A percentile compares a stretch with the other conserved stretches of the same genome.
These are phyloP conservation scores for Brachylomia viminalis DNA, from an alignment of 2,888 invertebrate species.

Conservation along the genomic window DNA sequence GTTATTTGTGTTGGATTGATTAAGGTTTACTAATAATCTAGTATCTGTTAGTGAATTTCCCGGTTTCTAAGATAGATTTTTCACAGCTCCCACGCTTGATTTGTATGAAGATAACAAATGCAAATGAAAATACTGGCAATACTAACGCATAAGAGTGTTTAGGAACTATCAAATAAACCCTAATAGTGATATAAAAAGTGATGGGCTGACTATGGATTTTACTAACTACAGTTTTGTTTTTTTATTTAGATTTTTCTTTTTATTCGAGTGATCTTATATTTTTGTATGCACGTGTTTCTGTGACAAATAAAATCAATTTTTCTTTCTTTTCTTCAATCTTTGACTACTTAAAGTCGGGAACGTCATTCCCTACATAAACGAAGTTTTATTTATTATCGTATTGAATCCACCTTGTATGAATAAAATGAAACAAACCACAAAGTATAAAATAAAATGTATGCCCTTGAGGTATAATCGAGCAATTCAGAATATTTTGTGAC, in stretches of 20 bases:
- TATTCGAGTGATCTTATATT: too few relatives aligned
- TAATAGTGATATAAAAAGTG: too few relatives aligned
- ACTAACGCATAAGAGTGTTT: background rate
- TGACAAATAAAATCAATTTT: too few relatives aligned
- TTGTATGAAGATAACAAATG: too few relatives aligned
- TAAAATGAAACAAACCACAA: background rate
- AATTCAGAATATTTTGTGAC: conserved; percentile 1
- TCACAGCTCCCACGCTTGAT: background rate
- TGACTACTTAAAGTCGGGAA: too few relatives aligned
- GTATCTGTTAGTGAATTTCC: background rate
- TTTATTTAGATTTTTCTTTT: too few relatives aligned
- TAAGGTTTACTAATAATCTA: background rate
- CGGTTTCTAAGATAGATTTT: background rate
- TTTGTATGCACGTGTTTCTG: too few relatives aligned
- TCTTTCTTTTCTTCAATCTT: too few relatives aligned
- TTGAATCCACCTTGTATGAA: background rate
- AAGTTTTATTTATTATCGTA: background rate
- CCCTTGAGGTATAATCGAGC: background rate
- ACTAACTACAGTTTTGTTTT: too few relatives aligned
- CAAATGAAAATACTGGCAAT: background rate
- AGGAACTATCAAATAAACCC: background rate
- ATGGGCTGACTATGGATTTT: too few relatives aligned
- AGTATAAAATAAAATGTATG: background rate
- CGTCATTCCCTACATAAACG: too few relatives aligned
- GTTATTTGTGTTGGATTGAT: conserved; percentile 15